Base-by-base conservation (phyloP, 35 echinoderm and acorn worm species). In the Lytechinus variegatus region DNA sequence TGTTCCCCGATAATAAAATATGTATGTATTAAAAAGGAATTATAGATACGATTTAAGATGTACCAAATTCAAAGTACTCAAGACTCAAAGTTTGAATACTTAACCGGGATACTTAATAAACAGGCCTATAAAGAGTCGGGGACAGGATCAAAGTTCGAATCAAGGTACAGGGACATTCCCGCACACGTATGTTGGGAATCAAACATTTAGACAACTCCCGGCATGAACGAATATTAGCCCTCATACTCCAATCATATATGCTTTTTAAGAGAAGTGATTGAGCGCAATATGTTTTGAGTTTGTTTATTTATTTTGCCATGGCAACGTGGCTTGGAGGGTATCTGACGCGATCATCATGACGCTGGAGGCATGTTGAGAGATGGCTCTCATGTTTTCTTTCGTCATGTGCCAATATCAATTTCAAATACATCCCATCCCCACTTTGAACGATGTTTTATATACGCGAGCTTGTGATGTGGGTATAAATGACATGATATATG, bases 231-330 rank as follows among this genome's bases (percentile, higher is more conserved):
- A 24, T 16, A 24, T 79, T 16, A 7, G 66, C 24, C 66, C n/a
- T 24, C 19, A 79, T 79, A 79, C 19, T 79, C n/a, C 66, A 79
- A 79, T 24, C 19, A n/a, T 79, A 24, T 72, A 71, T 71, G 11
- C 11, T 56, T 58, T 79, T n/a, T 79, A 19, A n/a, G 66, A 79
- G 66, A 79, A 79, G 66, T 79, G 66, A 79, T 79, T 79, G 66
- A 79, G 66, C 7, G 66, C 88, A 90, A 33, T 52, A 52, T 90
- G 88, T 90, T 90, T 52, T 90, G 88, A 90, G 28, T 90, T 90
- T 90, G 88, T 90, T 90, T 90, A 90, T 90, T 90, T 90, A 90
- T 28, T 90, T 90, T 33, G 52, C 88, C 88, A 90, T 90, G 88
- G 52, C 88, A 90, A 90, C 88, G 10, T 13, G 29, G 14, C 52